Percentiles rank a stretch among this genome's conserved stretches.
Conservation (phyloP, 2,888 invertebrate genomes). For the Operophtera brumata region DNA sequence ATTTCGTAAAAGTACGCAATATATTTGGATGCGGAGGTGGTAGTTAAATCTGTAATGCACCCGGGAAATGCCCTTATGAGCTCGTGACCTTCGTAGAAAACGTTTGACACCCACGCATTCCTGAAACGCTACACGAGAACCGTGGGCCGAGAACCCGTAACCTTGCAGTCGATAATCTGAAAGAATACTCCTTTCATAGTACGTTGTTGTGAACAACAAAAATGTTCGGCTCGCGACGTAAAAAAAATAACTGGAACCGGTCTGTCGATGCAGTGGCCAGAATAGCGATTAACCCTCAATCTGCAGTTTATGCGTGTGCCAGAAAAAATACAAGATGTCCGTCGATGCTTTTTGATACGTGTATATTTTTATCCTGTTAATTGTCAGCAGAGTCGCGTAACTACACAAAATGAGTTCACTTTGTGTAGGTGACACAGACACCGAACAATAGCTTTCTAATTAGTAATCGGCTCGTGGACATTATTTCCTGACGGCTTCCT, state of each 20-base stretch:
- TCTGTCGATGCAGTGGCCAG: constrained; percentile 57
- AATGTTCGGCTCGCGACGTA: constrained; percentile 27
- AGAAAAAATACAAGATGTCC: constrained; percentile 52
- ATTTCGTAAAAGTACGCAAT: constrained; percentile 37
- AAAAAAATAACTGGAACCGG: constrained; percentile 66
- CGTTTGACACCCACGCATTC: constrained; percentile 38
- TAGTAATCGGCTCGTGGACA: constrained; percentile 52
- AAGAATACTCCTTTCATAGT: constrained; percentile 37
- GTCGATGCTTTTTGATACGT: constrained; percentile 24
- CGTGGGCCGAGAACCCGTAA: constrained; percentile 26
- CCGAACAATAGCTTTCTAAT: constrained; percentile 53
- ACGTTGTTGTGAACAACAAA: constrained; percentile 45
- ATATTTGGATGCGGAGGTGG: constrained; percentile 53
- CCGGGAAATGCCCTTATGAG: constrained; percentile 45
- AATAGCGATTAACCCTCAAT: constrained; percentile 69
- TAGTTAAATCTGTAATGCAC: constrained; percentile 34
- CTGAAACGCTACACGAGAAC: constrained; percentile 36
- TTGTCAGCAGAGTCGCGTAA: constrained; percentile 33
- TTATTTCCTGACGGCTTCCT: constrained; percentile 60
- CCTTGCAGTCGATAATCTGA: constrained; percentile 32
- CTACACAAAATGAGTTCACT: constrained; percentile 36
- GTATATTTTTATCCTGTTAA: constrained; percentile 35
- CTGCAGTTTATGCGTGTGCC: constrained; percentile 52
- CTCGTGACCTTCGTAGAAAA: constrained; percentile 40
- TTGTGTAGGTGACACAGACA: constrained; percentile 34